phyloP scores from a whole-genome alignment of 2,797 vertebrate genomes.

The Rhabdophis nuchalis region DNA sequence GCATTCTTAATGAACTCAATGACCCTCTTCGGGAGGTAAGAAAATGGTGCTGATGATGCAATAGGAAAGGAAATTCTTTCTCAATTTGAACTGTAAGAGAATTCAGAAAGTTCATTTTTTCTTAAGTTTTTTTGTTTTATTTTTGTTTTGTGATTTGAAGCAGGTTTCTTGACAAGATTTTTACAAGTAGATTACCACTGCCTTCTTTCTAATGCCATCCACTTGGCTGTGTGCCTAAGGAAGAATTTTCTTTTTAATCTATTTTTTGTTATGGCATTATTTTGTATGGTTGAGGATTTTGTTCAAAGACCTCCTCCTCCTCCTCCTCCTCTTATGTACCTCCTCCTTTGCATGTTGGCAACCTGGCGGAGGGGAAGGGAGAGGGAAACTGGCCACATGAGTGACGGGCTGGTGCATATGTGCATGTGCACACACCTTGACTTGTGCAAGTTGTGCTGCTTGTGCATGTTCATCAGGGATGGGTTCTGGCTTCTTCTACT shows the following conservation, averaged over 20 bases:
- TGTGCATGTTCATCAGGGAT: neutral
- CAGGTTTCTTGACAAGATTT: neutral
- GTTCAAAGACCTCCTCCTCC: neutral
- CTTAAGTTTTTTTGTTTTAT: neutral
- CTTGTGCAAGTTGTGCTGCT: neutral
- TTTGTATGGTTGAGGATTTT: neutral
- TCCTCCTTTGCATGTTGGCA: neutral
- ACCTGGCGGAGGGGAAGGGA: neutral
- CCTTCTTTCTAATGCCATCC: neutral
- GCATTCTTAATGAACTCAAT: constrained; percentile 95
- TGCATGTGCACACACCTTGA: neutral
- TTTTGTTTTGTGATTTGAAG: neutral
- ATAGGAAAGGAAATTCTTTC: accelerated
- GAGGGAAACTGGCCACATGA: neutral
- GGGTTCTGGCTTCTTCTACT: too few species aligned
- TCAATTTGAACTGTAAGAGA: neutral
- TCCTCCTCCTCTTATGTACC: neutral
- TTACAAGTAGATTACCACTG: neutral
- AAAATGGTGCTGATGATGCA: neutral
- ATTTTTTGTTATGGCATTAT: neutral
- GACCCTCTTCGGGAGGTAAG: constrained; percentile 97
- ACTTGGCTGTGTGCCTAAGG: neutral
- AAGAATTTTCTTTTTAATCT: neutral
- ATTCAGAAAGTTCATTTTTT: neutral
- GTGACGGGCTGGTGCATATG: accelerated